phyloP scores from a whole-genome alignment of 2,888 invertebrate genomes.

The Scaptomyza caliginosa region DNA sequence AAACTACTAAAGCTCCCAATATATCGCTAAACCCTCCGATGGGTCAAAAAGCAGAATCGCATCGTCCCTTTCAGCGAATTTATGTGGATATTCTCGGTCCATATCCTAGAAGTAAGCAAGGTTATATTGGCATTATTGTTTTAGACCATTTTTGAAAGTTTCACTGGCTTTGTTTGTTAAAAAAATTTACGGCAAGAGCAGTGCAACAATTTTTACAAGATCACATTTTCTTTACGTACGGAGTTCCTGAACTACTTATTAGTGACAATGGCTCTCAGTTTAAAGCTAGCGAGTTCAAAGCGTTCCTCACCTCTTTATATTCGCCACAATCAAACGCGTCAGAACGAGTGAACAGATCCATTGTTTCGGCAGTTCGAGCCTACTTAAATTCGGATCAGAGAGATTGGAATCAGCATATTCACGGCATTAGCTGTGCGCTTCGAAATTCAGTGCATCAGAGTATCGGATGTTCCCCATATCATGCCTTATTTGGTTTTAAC shows the following conservation, averaged over 20 bases:
- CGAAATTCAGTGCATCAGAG: background rate
- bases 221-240: background rate
- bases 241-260: constrained; percentile 1
- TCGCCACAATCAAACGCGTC: background rate
- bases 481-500: background rate
- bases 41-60: background rate
- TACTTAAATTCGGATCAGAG: background rate
- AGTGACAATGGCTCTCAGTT: constrained; percentile 7
- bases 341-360: background rate
- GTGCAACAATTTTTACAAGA: background rate
- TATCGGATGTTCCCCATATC: background rate
- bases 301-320: background rate
- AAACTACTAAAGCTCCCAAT: background rate
- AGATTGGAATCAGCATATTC: background rate
- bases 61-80: constrained; percentile 1
- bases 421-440: background rate
- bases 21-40: background rate
- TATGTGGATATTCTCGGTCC: background rate
- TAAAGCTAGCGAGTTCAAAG: too few species aligned
- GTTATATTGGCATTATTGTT: constrained; percentile 5
- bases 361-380: background rate
- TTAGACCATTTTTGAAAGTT: constrained; percentile 3
- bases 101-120: constrained; percentile 1
- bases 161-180: constrained; percentile 2
- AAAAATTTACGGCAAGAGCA: background rate